Percentiles rank a stretch among this genome's conserved stretches.
These are phyloP conservation scores for Montipora capricornis DNA, from an alignment of 64 coral and sea anemone species.

Conservation along the genomic window DNA sequence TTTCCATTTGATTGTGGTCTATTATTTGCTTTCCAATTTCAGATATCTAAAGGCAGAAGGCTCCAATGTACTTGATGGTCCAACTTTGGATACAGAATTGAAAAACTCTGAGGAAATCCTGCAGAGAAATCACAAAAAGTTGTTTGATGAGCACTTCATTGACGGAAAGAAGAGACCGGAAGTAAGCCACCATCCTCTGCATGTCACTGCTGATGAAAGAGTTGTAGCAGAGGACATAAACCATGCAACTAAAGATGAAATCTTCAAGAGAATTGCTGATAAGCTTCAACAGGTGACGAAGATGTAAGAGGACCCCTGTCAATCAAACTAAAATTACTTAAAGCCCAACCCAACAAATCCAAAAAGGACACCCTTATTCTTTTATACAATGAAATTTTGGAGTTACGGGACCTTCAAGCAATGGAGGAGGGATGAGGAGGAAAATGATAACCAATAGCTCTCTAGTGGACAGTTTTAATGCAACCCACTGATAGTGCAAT, in stretches of 20 bases:
- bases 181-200: conserved; percentile 16
- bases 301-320: neutral
- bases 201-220: conserved; percentile 50
- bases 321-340: neutral
- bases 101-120: conserved; percentile 41
- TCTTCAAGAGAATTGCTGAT: conserved; percentile 42
- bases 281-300: conserved; percentile 6
- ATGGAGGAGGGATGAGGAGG: neutral
- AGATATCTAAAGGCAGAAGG: neutral
- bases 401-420: neutral
- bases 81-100: conserved; percentile 29
- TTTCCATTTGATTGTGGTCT: neutral
- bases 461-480: neutral
- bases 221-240: conserved; percentile 33
- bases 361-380: conserved; percentile 23
- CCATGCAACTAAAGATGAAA: conserved; percentile 34
- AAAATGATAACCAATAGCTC: neutral
- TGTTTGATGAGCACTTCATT: conserved; percentile 31
- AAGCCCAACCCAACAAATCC: conserved; percentile 1
- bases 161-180: conserved; percentile 39
- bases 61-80: neutral
- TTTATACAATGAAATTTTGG: conserved; percentile 21
- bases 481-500: neutral
- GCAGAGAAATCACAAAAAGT: conserved; percentile 6
- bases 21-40: neutral